Evolutionary conservation across 1,140 invertebrate genomes (phyloP).

Genomic region (Macrocentrus cingulum): DNA sequence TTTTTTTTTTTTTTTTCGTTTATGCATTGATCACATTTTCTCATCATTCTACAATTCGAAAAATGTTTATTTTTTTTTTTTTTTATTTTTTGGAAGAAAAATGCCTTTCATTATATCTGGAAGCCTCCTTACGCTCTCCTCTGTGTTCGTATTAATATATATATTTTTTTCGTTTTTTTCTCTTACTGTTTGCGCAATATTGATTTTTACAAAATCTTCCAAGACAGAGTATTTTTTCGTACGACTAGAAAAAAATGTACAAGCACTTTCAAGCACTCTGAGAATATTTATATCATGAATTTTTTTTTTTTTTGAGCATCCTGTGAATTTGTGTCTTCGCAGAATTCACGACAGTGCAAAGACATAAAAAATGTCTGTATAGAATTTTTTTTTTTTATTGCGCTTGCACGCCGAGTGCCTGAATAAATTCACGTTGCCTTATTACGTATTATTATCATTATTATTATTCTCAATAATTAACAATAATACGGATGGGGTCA

Average conservation of each 20-base stretch:
- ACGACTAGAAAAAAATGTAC: conserved; percentile 33
- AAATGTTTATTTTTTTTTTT: too few relatives aligned
- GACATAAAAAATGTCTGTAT: conserved; percentile 18
- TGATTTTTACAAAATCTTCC: conserved; percentile 18
- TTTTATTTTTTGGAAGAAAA: conserved; percentile 17
- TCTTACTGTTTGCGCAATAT: neutral
- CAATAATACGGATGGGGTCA: neutral
- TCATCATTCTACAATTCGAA: too few relatives aligned
- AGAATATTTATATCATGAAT: conserved; percentile 13
- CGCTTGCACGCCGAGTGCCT: conserved; percentile 31
- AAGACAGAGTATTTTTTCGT: conserved; percentile 30
- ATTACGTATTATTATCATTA: conserved; percentile 12
- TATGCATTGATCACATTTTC: too few relatives aligned
- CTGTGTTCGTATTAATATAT: conserved; percentile 17
- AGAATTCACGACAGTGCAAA: conserved; percentile 19
- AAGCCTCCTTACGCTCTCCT: conserved; percentile 29
- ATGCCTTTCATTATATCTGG: conserved; percentile 16
- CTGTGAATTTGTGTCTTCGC: conserved; percentile 2
- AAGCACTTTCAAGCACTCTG: conserved; percentile 7
- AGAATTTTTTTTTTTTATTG: conserved; percentile 25
- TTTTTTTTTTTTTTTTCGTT: conserved; percentile 4
- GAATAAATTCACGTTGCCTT: conserved; percentile 40
- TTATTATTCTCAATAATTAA: too few relatives aligned
- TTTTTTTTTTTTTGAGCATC: conserved; percentile 20
- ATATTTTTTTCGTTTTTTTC: conserved; percentile 8